Base-by-base conservation (phyloP, 2,797 vertebrate species). In the Schizothorax lantsangensis region DNA sequence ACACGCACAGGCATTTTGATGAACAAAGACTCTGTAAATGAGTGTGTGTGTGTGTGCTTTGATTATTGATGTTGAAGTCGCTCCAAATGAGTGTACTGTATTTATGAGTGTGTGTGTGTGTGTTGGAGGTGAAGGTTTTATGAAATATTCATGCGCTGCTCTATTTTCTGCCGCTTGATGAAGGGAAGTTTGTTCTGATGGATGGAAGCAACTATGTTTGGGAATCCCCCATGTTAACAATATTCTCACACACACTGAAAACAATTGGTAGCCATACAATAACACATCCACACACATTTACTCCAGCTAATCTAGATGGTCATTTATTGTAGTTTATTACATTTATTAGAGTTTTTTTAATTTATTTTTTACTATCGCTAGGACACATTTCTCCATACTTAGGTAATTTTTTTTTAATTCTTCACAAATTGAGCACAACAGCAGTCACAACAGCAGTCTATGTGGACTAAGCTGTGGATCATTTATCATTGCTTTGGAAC, bases 151-250 rank as follows among this genome's bases (percentile, higher is more conserved):
- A 94, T 92, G 94, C 93, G 93, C 92, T 71, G 43, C 88, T 94
- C 95, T 96, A 95, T 96, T 96, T 96, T 95, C 8, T 89, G 94
- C 92, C 79, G 81, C 90, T 92, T 92, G 91, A 93, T 92, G 88
- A 91, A 94, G 93, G 94, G 94, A 95, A 94, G 93, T 95, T 81
- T 47, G 93, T 93, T 91, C 92, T 95, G 95, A 95, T 95, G 92
- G 94, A 95, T 95, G 88, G 89, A 91, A 92, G 79, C 86, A 88
- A 88, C 81, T 30, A 17, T 81, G 86, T 88, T 88, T 87, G 92
- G 91, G 90, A 91, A 91, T 91, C 90, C 90, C 91, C 84, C 45
- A 59, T 68, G 64, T 72, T 79, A 78, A 86, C 10, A 64, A 83
- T 71, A 52, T 66, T 68, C 86, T 81, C 64, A 81, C 84, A 68